Evolutionary conservation across 2,888 invertebrate species (phyloP).

Genomic region (Balanococcus diminutus): DNA sequence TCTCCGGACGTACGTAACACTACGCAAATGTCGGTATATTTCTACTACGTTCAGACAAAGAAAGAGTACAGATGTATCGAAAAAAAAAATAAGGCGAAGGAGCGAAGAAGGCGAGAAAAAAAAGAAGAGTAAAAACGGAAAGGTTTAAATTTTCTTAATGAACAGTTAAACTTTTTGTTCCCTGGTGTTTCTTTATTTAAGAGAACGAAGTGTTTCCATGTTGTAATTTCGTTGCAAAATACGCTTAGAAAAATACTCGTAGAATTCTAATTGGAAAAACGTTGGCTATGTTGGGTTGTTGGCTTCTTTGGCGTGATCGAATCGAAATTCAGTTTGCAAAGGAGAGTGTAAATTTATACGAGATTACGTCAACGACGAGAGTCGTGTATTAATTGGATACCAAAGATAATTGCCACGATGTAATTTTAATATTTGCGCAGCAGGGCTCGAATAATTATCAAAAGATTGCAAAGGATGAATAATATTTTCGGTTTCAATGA

Average conservation of each 20-base stretch:
- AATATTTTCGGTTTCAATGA: too few species aligned
- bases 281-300: too few species aligned
- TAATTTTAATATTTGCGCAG: not conserved
- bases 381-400: not conserved
- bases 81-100: not conserved
- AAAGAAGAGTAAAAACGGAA: constrained; percentile 3
- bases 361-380: not conserved
- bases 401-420: not conserved
- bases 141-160: constrained; percentile 40
- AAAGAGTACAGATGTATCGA: not conserved
- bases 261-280: constrained; percentile 18
- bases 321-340: not conserved
- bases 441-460: not conserved
- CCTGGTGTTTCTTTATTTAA: constrained; percentile 28
- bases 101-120: not conserved
- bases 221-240: constrained; percentile 26
- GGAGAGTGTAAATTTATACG: not conserved
- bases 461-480: not conserved
- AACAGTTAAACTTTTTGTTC: constrained; percentile 33
- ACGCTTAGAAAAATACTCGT: constrained; percentile 31
- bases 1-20: not conserved
- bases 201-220: constrained; percentile 22
- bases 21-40: too few species aligned
- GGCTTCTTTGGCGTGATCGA: not conserved
- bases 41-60: too few species aligned